Percentiles rank a stretch among this genome's conserved stretches.
Evolutionary conservation across 2,797 vertebrate genomes (phyloP).

Genomic region (Artibeus jamaicensis): DNA sequence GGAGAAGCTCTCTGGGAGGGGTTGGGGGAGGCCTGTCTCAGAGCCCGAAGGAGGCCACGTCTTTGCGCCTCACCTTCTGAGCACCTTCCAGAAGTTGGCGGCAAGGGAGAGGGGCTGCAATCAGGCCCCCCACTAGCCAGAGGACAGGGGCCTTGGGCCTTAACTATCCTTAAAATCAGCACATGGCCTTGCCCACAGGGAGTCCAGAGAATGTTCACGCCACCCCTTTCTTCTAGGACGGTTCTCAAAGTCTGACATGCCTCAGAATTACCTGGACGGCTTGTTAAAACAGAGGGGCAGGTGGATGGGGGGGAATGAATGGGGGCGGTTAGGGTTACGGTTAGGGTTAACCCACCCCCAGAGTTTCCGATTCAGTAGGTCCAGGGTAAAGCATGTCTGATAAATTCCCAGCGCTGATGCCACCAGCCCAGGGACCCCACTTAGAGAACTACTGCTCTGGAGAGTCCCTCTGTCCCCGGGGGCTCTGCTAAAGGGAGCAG

Average conservation of each 20-base stretch:
- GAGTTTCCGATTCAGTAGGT: neutral
- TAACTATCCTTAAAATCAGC: neutral
- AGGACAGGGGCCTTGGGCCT: neutral
- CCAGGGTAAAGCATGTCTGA: neutral
- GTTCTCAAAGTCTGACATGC: neutral
- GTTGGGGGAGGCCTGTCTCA: neutral
- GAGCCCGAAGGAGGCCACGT: neutral
- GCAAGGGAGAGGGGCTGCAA: neutral
- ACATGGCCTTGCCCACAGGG: neutral
- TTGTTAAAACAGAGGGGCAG: neutral
- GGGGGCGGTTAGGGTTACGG: too few relatives aligned
- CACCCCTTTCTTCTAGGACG: neutral
- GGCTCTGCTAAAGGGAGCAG: neutral
- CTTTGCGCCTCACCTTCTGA: neutral
- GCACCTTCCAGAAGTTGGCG: neutral
- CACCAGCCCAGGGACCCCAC: too few relatives aligned
- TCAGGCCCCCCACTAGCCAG: neutral
- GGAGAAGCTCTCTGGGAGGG: slow-evolving; percentile 78
- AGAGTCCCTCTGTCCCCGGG: neutral
- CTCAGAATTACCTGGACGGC: neutral
- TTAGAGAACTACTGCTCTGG: neutral
- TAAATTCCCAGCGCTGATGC: neutral
- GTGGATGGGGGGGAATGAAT: too few relatives aligned
- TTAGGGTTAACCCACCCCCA: neutral
- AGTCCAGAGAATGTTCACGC: neutral